Evolutionary conservation across 2,888 invertebrate genomes (phyloP).

Genomic region (Tineola bisselliella): DNA sequence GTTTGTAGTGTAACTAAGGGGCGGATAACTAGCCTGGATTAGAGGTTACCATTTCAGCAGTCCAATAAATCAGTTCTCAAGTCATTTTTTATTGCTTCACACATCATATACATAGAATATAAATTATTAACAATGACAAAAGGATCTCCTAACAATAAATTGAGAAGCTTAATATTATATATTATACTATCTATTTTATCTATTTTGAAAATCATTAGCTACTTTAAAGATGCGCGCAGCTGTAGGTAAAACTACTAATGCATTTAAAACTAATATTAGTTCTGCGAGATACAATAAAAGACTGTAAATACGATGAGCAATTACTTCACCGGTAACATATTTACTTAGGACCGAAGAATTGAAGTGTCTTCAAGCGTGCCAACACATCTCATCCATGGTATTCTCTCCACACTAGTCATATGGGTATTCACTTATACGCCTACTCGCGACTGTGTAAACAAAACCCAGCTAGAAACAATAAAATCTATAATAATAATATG

Average conservation of each 20-base stretch:
- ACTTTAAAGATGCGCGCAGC: slow-evolving; percentile 28
- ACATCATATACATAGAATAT: neutral
- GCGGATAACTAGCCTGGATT: slow-evolving; percentile 26
- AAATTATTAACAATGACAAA: neutral
- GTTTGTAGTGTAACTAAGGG: slow-evolving; percentile 41
- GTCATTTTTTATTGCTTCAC: neutral
- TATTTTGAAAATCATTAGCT: neutral
- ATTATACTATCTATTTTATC: neutral
- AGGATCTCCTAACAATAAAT: neutral
- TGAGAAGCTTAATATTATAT: neutral
- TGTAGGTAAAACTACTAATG: slow-evolving; percentile 43
- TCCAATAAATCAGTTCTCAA: neutral
- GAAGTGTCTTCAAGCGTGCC: slow-evolving; percentile 61
- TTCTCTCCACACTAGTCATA: slow-evolving; percentile 20
- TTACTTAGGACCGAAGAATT: slow-evolving; percentile 65
- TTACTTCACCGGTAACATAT: slow-evolving; percentile 63
- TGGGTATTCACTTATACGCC: slow-evolving; percentile 23
- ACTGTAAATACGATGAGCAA: slow-evolving; percentile 61
- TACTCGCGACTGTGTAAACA: slow-evolving; percentile 48
- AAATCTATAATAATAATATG: slow-evolving; percentile 52
- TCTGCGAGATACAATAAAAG: slow-evolving; percentile 64
- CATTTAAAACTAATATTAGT: slow-evolving; percentile 62
- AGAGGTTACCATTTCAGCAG: neutral
- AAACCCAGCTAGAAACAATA: slow-evolving; percentile 55
- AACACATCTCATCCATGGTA: slow-evolving; percentile 53